Base-by-base conservation (phyloP, 1,140 invertebrate species). In the Cryptotermes secundus region DNA sequence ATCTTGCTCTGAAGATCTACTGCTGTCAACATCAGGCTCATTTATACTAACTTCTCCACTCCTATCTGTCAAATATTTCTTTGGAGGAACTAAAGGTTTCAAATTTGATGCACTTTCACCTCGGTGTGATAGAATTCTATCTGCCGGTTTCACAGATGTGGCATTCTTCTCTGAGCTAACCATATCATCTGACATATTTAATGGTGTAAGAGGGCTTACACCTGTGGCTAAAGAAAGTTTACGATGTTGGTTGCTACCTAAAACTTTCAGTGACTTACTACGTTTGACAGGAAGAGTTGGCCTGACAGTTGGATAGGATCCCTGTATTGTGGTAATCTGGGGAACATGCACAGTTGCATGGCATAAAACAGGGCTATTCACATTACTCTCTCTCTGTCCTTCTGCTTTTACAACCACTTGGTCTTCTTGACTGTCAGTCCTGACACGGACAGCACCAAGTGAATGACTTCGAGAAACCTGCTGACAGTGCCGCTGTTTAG, bases 181-280 rank as follows among this genome's bases (percentile, higher is more conserved):
- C 26, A 0, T 22, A 79, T 49, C 35, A 59, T 42, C 34, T 9
- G 35, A 7, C n/a, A n/a, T 59, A 4, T n/a, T 34, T 16, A 38
- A 22, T 36, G 59, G 3, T 31, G 72, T 26, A 80, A 34, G 9
- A 79, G 35, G 35, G n/a, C 19, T 38, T 24, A 59, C 34, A 79
- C 36, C 24, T 35, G 26, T 12, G 26, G 79, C 31, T 26, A 86
- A 80, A 53, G 85, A 85, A 42, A 87, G 82, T 59, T 85, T 86
- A 79, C 42, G 81, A 26, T 84, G 83, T 31, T 86, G 85, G 34
- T 83, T 82, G 82, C 79, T 84, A 35, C 87, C 85, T 19, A 87
- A 59, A n/a, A 89, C 86, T 86, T 89, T 89, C 35, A 90, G 83
- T n/a, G 89, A 90, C 85, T 90, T 90, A 83, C 89, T 90, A 65